Percentiles rank a stretch among this genome's conserved stretches.
Conservation (phyloP, 2,888 invertebrate genomes). For the Eugnorisma glareosa region DNA sequence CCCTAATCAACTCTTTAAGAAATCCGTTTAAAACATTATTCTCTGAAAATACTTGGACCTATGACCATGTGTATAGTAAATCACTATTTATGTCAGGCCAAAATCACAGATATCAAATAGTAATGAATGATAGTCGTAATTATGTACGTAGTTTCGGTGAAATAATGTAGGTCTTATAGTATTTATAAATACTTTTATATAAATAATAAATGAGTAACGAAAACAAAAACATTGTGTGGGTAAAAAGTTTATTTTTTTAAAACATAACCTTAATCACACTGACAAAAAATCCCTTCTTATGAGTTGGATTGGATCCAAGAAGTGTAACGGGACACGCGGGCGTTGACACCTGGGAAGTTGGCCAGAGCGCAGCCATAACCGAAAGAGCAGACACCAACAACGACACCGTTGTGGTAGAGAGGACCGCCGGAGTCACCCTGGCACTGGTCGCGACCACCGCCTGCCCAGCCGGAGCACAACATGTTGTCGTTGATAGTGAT, state of each 20-base stretch:
- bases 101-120: no score
- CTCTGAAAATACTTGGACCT: no score
- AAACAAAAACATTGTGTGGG: not conserved
- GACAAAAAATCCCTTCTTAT: slow-evolving; percentile 43
- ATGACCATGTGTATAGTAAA: no score
- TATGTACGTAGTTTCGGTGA: not conserved
- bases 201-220: not conserved
- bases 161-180: not conserved
- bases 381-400: slow-evolving; percentile 79
- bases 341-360: slow-evolving; percentile 77
- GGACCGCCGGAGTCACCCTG: slow-evolving; percentile 80
- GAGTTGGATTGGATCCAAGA: slow-evolving; percentile 75
- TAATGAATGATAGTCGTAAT: no score
- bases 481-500: slow-evolving; percentile 73
- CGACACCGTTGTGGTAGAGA: slow-evolving; percentile 74
- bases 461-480: slow-evolving; percentile 77
- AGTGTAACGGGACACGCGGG: slow-evolving; percentile 74
- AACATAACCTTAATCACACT: not conserved
- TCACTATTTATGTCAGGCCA: no score
- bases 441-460: slow-evolving; percentile 77
- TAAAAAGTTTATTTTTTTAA: slow-evolving; percentile 27
- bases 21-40: no score
- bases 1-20: no score
- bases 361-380: slow-evolving; percentile 72
- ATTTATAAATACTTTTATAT: no score